These are phyloP conservation scores for Acronicta alni DNA, from an alignment of 2,888 invertebrate genomes.

Conservation along the genomic window DNA sequence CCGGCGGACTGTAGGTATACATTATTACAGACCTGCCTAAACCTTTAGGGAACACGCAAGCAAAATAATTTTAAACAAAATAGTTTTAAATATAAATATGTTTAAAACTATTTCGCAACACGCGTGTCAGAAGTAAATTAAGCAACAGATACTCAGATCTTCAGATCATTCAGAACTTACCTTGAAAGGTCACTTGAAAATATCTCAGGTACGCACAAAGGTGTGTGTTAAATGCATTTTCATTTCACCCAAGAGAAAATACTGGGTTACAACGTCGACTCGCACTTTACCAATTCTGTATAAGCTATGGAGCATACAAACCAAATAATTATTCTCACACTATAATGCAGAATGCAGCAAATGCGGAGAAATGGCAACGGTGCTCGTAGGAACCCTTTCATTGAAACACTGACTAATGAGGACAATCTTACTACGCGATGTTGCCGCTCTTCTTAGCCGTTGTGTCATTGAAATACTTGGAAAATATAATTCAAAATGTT, in stretches of 20 bases:
- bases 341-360: conserved; percentile 4
- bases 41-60: too few species aligned
- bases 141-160: too few species aligned
- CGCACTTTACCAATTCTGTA: conserved; percentile 5
- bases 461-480: conserved; percentile 20
- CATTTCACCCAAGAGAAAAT: too few species aligned
- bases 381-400: conserved; percentile 36
- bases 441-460: conserved; percentile 28
- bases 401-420: conserved; percentile 45
- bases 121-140: too few species aligned
- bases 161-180: too few species aligned
- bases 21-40: too few species aligned
- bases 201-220: not conserved
- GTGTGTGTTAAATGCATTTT: not conserved
- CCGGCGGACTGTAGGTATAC: too few species aligned
- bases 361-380: conserved; percentile 29
- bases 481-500: conserved; percentile 7
- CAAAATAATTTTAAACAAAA: too few species aligned
- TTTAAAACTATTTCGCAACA: too few species aligned
- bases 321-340: conserved; percentile 19
- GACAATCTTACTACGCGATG: conserved; percentile 41
- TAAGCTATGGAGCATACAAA: conserved; percentile 1
- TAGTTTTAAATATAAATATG: too few species aligned
- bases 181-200: too few species aligned
- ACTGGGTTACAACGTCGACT: not conserved